Percentiles rank a stretch among this genome's conserved stretches.
Evolutionary conservation across 2,888 invertebrate genomes (phyloP).

Genomic region (Keiferia lycopersicella): DNA sequence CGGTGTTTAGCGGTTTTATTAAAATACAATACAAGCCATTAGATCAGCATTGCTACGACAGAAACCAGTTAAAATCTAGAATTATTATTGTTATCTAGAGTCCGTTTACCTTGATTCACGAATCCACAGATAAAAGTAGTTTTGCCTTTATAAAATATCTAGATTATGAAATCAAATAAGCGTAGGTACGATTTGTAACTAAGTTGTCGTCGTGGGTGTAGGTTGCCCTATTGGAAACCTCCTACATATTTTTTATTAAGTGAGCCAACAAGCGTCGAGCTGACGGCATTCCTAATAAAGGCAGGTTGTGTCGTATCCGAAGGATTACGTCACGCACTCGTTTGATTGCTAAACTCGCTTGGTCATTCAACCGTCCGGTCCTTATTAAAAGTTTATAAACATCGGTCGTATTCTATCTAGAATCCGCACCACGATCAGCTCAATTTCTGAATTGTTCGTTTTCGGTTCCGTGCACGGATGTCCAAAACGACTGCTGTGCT

Average conservation of each 20-base stretch:
- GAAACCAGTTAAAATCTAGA: too few relatives aligned
- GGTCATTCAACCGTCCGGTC: constrained; percentile 60
- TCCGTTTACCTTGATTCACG: too few relatives aligned
- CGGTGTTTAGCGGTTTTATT: too few relatives aligned
- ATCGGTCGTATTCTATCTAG: constrained; percentile 29
- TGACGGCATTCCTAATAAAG: constrained; percentile 39
- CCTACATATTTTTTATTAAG: constrained; percentile 9
- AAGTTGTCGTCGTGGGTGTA: background rate
- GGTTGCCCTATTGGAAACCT: background rate
- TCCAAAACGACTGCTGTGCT: too few relatives aligned
- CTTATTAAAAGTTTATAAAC: constrained; percentile 48
- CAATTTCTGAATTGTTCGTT: too few relatives aligned
- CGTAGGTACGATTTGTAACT: background rate
- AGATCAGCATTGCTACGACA: background rate
- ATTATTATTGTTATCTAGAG: too few relatives aligned
- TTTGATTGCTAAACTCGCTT: constrained; percentile 52
- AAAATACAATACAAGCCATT: background rate
- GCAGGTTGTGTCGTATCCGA: constrained; percentile 25
- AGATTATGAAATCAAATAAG: background rate
- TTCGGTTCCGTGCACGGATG: too few relatives aligned
- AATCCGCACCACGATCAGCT: constrained; percentile 30
- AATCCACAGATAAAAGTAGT: background rate
- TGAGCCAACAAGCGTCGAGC: constrained; percentile 9
- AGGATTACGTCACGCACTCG: constrained; percentile 48
- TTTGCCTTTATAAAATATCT: background rate